Evolutionary conservation across 2,888 invertebrate species (phyloP).

Genomic region (Poecilus cupreus): DNA sequence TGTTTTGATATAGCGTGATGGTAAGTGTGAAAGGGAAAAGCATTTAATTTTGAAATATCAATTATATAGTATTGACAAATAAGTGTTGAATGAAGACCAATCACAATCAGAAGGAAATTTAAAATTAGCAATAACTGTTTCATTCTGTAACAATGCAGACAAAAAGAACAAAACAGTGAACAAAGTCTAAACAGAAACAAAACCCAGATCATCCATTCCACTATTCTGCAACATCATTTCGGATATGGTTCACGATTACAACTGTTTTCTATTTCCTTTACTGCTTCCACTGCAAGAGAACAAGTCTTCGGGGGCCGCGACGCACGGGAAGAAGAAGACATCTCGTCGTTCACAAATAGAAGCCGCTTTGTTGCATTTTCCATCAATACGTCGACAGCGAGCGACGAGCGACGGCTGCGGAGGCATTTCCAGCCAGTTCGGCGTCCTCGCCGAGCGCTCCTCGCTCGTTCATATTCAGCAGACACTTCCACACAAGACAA

Average conservation of each 20-base stretch:
- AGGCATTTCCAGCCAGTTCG: conserved; percentile 47
- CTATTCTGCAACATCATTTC: conserved; percentile 21
- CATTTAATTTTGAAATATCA: no score
- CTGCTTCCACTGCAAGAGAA: background rate
- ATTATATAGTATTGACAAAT: no score
- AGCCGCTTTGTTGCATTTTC: conserved; percentile 57
- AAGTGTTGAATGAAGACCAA: no score
- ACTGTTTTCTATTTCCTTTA: conserved; percentile 42
- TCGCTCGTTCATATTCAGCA: conserved; percentile 37
- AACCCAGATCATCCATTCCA: background rate
- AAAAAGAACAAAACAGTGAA: conserved; percentile 1
- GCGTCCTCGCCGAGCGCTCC: background rate
- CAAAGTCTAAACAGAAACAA: conserved; percentile 20
- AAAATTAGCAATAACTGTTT: conserved; percentile 28
- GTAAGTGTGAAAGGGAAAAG: no score
- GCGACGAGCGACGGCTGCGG: no score
- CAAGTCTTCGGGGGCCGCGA: background rate
- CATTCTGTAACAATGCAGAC: background rate
- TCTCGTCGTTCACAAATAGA: background rate
- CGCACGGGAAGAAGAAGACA: background rate
- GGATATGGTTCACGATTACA: conserved; percentile 29
- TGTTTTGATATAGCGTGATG: no score
- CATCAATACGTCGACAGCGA: conserved; percentile 55
- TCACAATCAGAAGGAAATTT: background rate
- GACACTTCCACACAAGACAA: conserved; percentile 54